These are phyloP conservation scores for Drosophila elegans DNA, from an alignment of 1,140 invertebrate species.

Conservation along the genomic window DNA sequence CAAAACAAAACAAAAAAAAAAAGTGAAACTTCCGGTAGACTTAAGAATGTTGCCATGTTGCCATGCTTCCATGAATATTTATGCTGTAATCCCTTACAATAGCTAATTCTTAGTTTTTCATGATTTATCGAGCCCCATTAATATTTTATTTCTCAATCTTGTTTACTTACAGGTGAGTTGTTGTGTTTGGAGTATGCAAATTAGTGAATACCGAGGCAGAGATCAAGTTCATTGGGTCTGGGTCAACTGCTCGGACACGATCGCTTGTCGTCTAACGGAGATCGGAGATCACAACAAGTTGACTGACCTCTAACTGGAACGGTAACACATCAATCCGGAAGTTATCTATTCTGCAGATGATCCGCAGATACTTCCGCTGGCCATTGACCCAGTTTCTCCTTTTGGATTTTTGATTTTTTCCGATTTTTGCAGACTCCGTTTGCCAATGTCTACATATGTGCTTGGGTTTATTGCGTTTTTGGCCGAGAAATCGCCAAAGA, in stretches of 20 bases:
- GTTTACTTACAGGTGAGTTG: constrained; percentile 52
- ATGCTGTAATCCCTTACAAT: constrained; percentile 13
- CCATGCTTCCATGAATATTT: constrained; percentile 15
- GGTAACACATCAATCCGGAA: constrained; percentile 49
- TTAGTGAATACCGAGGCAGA: constrained; percentile 19
- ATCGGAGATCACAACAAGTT: constrained; percentile 66
- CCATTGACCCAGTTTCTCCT: constrained; percentile 67
- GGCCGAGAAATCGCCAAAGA: constrained; percentile 25
- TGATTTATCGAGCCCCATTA: constrained; percentile 31
- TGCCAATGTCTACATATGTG: constrained; percentile 28
- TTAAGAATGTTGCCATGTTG: constrained; percentile 15
- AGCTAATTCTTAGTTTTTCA: constrained; percentile 10
- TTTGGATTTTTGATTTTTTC: background rate
- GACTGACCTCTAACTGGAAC: constrained; percentile 79
- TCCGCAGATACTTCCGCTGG: constrained; percentile 62
- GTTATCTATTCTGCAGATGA: constrained; percentile 42
- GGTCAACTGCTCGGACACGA: constrained; percentile 55
- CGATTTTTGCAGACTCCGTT: background rate
- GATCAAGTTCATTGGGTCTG: constrained; percentile 80
- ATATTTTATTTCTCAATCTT: constrained; percentile 13
- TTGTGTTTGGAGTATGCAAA: constrained; percentile 20
- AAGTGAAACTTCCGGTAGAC: constrained; percentile 15
- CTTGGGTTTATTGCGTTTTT: constrained; percentile 52
- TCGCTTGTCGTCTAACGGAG: constrained; percentile 59
- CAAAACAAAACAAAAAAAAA: background rate